Percentiles rank a stretch among this genome's conserved stretches.
These are phyloP conservation scores for Chrysolina oricalcia DNA, from an alignment of 2,888 invertebrate genomes.

Conservation along the genomic window DNA sequence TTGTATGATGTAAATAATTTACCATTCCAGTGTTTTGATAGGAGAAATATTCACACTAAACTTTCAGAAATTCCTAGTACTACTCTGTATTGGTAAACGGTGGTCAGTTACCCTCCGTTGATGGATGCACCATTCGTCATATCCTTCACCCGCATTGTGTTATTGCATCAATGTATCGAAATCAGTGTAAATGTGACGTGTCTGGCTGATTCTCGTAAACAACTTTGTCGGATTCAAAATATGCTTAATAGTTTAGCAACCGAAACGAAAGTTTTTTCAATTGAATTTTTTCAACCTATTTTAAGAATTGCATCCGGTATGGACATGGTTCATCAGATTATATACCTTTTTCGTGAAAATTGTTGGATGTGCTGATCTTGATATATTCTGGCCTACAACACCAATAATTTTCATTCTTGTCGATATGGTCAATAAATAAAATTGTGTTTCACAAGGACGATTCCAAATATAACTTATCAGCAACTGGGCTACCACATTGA, in stretches of 20 bases:
- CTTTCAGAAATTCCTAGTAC: slow-evolving; percentile 42
- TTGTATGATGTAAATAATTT: no score
- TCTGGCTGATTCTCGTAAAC: slow-evolving; percentile 65
- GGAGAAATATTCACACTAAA: background rate
- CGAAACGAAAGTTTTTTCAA: slow-evolving; percentile 52
- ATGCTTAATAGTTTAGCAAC: slow-evolving; percentile 56
- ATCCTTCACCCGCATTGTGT: slow-evolving; percentile 67
- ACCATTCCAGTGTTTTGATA: no score
- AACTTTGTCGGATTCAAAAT: slow-evolving; percentile 60
- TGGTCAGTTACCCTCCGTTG: slow-evolving; percentile 66
- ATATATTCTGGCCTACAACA: no score
- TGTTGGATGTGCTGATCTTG: no score
- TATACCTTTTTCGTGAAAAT: no score
- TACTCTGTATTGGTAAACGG: slow-evolving; percentile 56
- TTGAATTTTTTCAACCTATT: background rate
- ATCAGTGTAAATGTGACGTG: slow-evolving; percentile 70
- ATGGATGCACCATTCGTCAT: slow-evolving; percentile 70
- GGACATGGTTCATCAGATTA: slow-evolving; percentile 5
- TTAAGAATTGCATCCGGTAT: slow-evolving; percentile 8
- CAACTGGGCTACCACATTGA: no score
- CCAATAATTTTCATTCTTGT: no score
- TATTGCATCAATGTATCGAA: slow-evolving; percentile 67
- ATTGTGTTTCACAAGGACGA: no score
- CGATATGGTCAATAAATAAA: no score
- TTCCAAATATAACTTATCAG: no score